Evolutionary conservation across 1,140 invertebrate species (phyloP).

Genomic region (Pseudomyrmex cubaensis): DNA sequence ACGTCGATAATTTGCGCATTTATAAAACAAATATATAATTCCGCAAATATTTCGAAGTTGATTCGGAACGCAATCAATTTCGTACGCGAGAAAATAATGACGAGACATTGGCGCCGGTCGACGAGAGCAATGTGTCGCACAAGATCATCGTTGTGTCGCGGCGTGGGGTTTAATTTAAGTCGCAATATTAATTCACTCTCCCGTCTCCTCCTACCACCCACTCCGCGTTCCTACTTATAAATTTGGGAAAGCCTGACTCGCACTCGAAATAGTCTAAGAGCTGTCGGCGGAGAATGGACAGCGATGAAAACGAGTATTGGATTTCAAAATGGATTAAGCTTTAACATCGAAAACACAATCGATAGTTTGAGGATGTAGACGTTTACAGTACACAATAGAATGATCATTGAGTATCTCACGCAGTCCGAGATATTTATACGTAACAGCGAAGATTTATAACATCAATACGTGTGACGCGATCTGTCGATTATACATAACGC

Average conservation of each 20-base stretch:
- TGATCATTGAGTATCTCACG: neutral
- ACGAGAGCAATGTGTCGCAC: constrained; percentile 30
- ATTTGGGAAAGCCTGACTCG: constrained; percentile 81
- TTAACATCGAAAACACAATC: constrained; percentile 15
- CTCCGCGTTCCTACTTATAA: constrained; percentile 79
- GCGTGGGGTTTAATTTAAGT: constrained; percentile 77
- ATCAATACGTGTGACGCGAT: neutral
- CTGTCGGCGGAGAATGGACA: constrained; percentile 56
- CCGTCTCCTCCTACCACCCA: constrained; percentile 60
- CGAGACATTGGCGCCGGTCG: neutral
- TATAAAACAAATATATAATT: too few relatives aligned
- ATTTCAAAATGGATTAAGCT: constrained; percentile 75
- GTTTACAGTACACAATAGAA: constrained; percentile 17
- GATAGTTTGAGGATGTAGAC: neutral
- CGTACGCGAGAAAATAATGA: constrained; percentile 8
- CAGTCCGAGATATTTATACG: constrained; percentile 28
- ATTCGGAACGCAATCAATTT: neutral
- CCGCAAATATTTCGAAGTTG: neutral
- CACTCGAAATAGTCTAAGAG: constrained; percentile 82
- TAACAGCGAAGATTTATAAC: constrained; percentile 22
- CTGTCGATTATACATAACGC: neutral
- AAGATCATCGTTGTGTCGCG: constrained; percentile 55
- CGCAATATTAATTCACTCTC: constrained; percentile 78
- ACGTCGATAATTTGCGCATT: too few relatives aligned
- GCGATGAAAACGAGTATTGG: constrained; percentile 72